A percentile compares a stretch with the other conserved stretches of the same genome.
phyloP scores from a whole-genome alignment of 2,888 invertebrate species.

The Drosophila paramelanica region DNA sequence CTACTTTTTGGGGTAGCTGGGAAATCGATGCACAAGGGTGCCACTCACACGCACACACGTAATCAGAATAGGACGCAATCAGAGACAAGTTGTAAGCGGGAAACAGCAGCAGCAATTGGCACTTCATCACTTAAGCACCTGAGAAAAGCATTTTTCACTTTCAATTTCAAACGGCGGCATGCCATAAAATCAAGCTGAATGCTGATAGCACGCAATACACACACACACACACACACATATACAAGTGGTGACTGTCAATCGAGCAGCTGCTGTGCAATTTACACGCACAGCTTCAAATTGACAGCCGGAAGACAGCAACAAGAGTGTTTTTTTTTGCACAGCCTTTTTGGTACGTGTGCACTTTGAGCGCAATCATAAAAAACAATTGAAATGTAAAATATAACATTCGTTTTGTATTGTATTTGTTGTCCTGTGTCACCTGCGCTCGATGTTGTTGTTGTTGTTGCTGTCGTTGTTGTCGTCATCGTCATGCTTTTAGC shows the following conservation, averaged over 20 bases:
- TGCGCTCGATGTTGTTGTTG: slow-evolving; percentile 43
- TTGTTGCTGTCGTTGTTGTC: slow-evolving; percentile 39
- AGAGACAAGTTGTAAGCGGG: slow-evolving; percentile 48
- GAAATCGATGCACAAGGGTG: slow-evolving; percentile 65
- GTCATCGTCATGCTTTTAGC: slow-evolving; percentile 66
- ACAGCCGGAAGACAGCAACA: slow-evolving; percentile 64
- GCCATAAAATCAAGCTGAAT: slow-evolving; percentile 74
- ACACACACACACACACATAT: slow-evolving; percentile 13
- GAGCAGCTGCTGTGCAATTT: slow-evolving; percentile 78
- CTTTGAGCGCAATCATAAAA: slow-evolving; percentile 78
- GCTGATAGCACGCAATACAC: slow-evolving; percentile 54
- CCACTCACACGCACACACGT: slow-evolving; percentile 13
- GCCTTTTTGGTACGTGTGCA: slow-evolving; percentile 65
- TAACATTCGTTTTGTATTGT: slow-evolving; percentile 64
- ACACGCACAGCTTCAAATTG: slow-evolving; percentile 77
- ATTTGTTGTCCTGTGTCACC: slow-evolving; percentile 57
- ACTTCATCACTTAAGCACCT: slow-evolving; percentile 80
- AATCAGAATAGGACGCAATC: slow-evolving; percentile 61
- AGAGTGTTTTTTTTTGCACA: slow-evolving; percentile 11
- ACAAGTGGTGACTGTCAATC: slow-evolving; percentile 57
- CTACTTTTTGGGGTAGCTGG: slow-evolving; percentile 41
- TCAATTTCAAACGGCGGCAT: slow-evolving; percentile 71
- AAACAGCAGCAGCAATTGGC: slow-evolving; percentile 63
- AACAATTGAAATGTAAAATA: slow-evolving; percentile 81
- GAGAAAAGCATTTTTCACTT: slow-evolving; percentile 80